Conservation (phyloP, 2,113 vertebrate genomes). For the Sturnus vulgaris region DNA sequence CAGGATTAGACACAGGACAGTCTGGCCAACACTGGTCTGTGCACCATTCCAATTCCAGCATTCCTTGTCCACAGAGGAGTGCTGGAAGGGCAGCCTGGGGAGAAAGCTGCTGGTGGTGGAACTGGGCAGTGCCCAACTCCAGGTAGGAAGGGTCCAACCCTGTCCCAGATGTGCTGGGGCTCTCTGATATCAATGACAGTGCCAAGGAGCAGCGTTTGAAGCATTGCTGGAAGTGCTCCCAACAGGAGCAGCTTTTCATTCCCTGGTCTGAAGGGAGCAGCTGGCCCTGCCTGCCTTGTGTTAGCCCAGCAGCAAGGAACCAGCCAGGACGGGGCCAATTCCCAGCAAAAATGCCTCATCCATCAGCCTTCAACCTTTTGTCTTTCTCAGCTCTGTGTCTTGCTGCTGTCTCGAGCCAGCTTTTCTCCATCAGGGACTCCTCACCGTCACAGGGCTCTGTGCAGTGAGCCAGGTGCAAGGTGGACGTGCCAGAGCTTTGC, state of each 20-base stretch:
- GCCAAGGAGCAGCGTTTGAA: neutral
- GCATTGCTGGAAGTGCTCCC: neutral
- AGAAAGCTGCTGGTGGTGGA: neutral
- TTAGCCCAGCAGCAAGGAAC: neutral
- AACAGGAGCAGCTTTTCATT: neutral
- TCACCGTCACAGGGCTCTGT: neutral
- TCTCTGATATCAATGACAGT: neutral
- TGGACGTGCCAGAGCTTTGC: neutral
- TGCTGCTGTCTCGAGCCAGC: neutral
- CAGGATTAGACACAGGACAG: neutral
- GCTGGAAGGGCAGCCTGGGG: neutral
- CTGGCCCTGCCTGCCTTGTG: neutral
- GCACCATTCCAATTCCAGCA: neutral
- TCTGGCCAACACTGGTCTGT: fast-evolving
- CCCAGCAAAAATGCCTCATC: neutral
- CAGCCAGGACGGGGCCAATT: neutral
- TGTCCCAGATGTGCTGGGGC: neutral
- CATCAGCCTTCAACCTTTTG: neutral
- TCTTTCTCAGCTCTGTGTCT: neutral
- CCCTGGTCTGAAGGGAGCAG: neutral
- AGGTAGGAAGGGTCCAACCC: neutral
- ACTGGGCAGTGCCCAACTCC: neutral
- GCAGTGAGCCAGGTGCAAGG: neutral
- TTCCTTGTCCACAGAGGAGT: neutral
- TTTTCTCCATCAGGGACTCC: neutral